These are phyloP conservation scores for Euphonia xanthogaster DNA, from an alignment of 2,797 vertebrate species.

Conservation along the genomic window DNA sequence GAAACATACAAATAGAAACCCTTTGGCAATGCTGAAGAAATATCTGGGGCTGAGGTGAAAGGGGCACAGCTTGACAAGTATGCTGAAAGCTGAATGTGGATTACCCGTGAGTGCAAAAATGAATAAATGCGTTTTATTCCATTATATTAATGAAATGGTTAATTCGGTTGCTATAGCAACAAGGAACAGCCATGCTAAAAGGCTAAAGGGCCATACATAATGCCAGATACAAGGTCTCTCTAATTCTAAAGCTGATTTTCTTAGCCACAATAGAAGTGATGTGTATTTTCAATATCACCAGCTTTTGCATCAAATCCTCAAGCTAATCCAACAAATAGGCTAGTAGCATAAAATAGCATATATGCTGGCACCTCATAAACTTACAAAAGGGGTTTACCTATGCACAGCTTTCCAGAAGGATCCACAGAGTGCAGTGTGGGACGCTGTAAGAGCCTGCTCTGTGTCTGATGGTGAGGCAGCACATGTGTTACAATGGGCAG, in stretches of 20 bases:
- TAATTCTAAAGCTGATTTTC: constrained; percentile 84
- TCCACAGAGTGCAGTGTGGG: constrained; percentile 26
- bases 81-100: constrained; percentile 56
- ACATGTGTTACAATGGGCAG: constrained; percentile 9
- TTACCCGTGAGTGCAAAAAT: constrained; percentile 52
- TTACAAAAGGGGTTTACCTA: constrained; percentile 63
- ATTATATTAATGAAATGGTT: constrained; percentile 82
- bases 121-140: constrained; percentile 65
- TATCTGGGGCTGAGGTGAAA: constrained; percentile 38
- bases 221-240: constrained; percentile 81
- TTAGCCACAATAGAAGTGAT: constrained; percentile 76
- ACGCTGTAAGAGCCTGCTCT: neutral
- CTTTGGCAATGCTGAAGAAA: constrained; percentile 54
- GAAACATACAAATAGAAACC: constrained; percentile 35
- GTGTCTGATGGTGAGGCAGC: neutral
- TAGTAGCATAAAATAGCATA: constrained; percentile 56
- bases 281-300: constrained; percentile 77
- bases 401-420: neutral
- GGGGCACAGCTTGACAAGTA: constrained; percentile 41
- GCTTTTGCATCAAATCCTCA: constrained; percentile 74
- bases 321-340: constrained; percentile 76
- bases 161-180: constrained; percentile 90
- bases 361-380: constrained; percentile 61
- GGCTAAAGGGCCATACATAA: constrained; percentile 82
- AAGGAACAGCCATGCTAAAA: constrained; percentile 79